These are phyloP conservation scores for Arrhamphus sclerolepis DNA, from an alignment of 2,797 vertebrate species.

Conservation along the genomic window DNA sequence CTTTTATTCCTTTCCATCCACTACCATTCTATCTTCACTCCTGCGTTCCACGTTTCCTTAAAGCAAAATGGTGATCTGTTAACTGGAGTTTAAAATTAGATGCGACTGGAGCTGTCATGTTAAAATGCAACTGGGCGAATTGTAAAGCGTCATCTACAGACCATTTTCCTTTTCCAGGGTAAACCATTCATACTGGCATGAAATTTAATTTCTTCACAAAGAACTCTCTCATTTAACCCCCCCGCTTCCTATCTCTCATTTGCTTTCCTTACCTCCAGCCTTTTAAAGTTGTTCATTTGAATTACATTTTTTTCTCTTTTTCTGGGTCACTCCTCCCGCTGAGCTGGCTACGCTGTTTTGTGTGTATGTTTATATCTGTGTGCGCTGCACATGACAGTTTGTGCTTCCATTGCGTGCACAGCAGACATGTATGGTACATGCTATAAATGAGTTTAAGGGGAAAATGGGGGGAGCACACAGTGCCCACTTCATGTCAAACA, in stretches of 20 bases:
- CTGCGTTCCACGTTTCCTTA: constrained; percentile 1
- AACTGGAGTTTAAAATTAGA: constrained; percentile 20
- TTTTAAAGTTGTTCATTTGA: constrained; percentile 49
- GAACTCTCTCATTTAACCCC: too few species aligned
- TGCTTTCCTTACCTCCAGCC: constrained; percentile 32
- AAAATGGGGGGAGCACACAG: constrained; percentile 41
- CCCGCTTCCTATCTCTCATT: neutral
- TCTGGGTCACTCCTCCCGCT: constrained; percentile 51
- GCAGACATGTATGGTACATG: constrained; percentile 30
- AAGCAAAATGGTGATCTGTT: constrained; percentile 25
- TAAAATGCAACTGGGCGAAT: too few species aligned
- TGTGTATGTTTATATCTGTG: constrained; percentile 40
- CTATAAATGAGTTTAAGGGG: constrained; percentile 28
- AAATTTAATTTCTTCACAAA: too few species aligned
- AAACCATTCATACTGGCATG: too few species aligned
- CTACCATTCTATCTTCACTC: constrained; percentile 8
- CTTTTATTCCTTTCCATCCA: constrained; percentile 25
- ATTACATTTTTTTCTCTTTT: constrained; percentile 33
- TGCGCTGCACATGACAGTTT: constrained; percentile 27
- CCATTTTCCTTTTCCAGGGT: constrained; percentile 14
- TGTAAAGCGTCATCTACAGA: neutral
- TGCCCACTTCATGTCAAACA: constrained; percentile 22
- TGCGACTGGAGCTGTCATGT: constrained; percentile 7
- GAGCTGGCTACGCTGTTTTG: constrained; percentile 11
- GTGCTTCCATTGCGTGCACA: constrained; percentile 22